Evolutionary conservation across 2,797 vertebrate species (phyloP).

Genomic region (Lagorchestes hirsutus): DNA sequence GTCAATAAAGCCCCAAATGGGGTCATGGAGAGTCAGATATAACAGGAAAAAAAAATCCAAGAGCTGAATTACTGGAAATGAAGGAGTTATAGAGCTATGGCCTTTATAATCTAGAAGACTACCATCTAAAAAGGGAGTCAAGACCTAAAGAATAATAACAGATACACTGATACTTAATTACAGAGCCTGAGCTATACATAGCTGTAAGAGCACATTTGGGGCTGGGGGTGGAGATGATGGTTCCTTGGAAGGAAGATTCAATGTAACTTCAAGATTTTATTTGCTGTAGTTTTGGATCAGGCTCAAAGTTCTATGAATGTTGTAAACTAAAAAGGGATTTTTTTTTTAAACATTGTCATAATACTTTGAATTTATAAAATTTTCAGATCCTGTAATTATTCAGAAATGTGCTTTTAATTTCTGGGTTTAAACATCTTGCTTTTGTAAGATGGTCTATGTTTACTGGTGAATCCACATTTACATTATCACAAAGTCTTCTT

Average conservation of each 20-base stretch:
- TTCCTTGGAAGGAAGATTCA: constrained; percentile 61
- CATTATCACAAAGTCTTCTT: neutral
- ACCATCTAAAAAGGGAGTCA: neutral
- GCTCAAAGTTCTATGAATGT: constrained; percentile 69
- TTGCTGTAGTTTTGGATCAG: constrained; percentile 61
- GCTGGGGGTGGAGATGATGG: constrained; percentile 66
- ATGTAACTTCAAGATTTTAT: constrained; percentile 63
- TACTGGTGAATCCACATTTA: constrained; percentile 15
- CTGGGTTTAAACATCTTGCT: neutral
- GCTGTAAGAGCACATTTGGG: constrained; percentile 73
- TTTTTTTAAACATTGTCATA: constrained; percentile 42
- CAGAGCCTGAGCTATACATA: constrained; percentile 58
- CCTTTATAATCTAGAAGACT: neutral
- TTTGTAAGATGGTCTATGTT: constrained; percentile 22
- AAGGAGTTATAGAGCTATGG: neutral
- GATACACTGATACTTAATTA: constrained; percentile 33
- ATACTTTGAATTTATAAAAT: constrained; percentile 63
- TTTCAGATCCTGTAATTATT: constrained; percentile 40
- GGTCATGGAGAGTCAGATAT: neutral
- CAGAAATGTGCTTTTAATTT: constrained; percentile 47
- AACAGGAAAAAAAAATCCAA: neutral
- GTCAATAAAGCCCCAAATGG: neutral
- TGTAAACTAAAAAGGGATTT: constrained; percentile 64
- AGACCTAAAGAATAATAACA: neutral
- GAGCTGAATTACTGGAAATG: neutral